phyloP scores from a whole-genome alignment of 2,113 vertebrate species.

The Cyrtonyx montezumae region DNA sequence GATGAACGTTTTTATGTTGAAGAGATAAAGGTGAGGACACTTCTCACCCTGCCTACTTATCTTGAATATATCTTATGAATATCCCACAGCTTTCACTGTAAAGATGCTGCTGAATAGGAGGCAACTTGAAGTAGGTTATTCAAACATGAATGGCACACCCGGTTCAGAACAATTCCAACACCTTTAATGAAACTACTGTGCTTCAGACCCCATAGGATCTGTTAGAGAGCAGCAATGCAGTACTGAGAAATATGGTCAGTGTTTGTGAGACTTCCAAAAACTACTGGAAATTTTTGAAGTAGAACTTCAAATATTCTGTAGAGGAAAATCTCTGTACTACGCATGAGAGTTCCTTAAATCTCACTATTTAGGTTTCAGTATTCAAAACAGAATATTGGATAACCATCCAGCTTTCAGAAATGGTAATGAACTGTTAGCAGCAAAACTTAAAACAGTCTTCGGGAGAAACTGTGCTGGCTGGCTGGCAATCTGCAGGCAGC shows the following conservation, averaged over 20 bases:
- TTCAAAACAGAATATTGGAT: neutral
- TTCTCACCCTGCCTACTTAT: neutral
- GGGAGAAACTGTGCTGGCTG: neutral
- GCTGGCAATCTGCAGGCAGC: neutral
- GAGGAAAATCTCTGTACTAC: neutral
- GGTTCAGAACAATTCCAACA: neutral
- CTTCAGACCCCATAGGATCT: rapidly evolving
- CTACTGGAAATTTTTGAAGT: too few relatives aligned
- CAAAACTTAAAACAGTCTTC: neutral
- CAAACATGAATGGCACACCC: neutral
- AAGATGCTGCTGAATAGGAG: neutral
- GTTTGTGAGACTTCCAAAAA: neutral
- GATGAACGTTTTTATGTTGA: neutral
- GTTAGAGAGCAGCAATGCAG: neutral
- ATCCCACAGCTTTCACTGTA: neutral
- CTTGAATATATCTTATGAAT: neutral
- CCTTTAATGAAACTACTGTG: neutral
- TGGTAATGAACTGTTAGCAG: neutral
- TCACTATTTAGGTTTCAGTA: neutral
- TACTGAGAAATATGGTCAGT: neutral
- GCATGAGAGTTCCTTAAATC: neutral
- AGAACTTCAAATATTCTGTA: neutral
- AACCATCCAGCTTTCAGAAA: neutral
- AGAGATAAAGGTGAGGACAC: neutral
- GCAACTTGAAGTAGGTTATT: neutral